These are phyloP conservation scores for Probaryconus sp. DNA, from an alignment of 1,140 invertebrate species.

Conservation along the genomic window DNA sequence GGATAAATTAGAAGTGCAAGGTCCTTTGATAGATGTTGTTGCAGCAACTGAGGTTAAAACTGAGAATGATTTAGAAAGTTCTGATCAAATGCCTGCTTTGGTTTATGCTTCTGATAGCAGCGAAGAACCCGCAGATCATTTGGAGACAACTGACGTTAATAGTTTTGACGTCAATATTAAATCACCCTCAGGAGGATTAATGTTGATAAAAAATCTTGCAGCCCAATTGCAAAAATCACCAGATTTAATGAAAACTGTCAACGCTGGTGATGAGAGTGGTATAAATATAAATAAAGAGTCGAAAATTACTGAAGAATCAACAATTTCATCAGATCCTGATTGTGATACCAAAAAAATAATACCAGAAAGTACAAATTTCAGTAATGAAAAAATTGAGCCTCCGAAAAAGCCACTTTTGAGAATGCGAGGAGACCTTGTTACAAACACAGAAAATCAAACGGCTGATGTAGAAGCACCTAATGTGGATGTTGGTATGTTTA, in stretches of 20 bases:
- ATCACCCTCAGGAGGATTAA: constrained; percentile 65
- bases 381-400: no score
- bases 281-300: constrained; percentile 7
- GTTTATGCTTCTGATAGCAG: constrained; percentile 70
- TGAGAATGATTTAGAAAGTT: constrained; percentile 47
- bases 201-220: constrained; percentile 73
- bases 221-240: constrained; percentile 70
- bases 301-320: not conserved
- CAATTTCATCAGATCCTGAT: no score
- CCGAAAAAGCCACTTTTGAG: no score
- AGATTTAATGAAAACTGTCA: constrained; percentile 28
- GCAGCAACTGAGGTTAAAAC: constrained; percentile 23
- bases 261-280: constrained; percentile 1
- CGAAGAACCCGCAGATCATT: constrained; percentile 67
- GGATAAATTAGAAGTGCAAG: constrained; percentile 54
- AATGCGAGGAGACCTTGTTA: no score
- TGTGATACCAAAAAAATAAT: no score
- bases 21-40: constrained; percentile 58
- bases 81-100: constrained; percentile 40
- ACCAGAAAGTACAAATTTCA: no score
- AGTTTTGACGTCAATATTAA: constrained; percentile 66
- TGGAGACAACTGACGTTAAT: constrained; percentile 70
- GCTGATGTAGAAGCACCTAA: no score
- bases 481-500: no score
- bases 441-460: no score